Percentiles rank a stretch among this genome's conserved stretches.
Evolutionary conservation across 2,797 vertebrate species (phyloP).

Genomic region (Poeciliopsis turneri): DNA sequence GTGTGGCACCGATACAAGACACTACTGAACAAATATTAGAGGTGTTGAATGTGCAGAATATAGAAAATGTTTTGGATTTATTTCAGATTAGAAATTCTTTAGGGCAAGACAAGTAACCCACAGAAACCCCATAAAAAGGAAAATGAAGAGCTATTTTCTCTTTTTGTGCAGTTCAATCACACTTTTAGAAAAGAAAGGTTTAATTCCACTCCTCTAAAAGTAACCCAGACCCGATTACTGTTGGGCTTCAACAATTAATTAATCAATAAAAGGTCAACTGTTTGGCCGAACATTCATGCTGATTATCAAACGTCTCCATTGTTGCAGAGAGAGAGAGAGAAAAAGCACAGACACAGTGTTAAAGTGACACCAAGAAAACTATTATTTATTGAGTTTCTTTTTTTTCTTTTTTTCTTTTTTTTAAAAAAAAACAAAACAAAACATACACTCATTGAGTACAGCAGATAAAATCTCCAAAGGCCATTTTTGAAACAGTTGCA

Average conservation of each 20-base stretch:
- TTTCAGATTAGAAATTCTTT: not conserved
- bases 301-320: not conserved
- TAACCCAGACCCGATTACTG: not conserved
- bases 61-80: not conserved
- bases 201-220: not conserved
- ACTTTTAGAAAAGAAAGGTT: not conserved
- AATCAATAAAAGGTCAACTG: not conserved
- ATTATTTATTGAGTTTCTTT: constrained; percentile 98
- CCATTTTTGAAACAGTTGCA: constrained; percentile 88
- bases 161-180: not conserved
- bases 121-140: not conserved
- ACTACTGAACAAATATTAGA: not conserved
- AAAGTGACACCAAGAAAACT: constrained; percentile 94
- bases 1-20: not conserved
- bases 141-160: not conserved
- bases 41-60: not conserved
- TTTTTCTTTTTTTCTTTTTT: constrained; percentile 61
- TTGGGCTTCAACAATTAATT: not conserved
- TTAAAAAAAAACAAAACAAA: constrained; percentile 68
- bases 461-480: constrained; percentile 98
- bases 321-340: not conserved
- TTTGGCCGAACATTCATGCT: not conserved
- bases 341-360: constrained; percentile 46
- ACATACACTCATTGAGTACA: constrained; percentile 97
- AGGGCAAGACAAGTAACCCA: too few species aligned